phyloP scores from a whole-genome alignment of 2,797 vertebrate species.

The Denticeps clupeoides region DNA sequence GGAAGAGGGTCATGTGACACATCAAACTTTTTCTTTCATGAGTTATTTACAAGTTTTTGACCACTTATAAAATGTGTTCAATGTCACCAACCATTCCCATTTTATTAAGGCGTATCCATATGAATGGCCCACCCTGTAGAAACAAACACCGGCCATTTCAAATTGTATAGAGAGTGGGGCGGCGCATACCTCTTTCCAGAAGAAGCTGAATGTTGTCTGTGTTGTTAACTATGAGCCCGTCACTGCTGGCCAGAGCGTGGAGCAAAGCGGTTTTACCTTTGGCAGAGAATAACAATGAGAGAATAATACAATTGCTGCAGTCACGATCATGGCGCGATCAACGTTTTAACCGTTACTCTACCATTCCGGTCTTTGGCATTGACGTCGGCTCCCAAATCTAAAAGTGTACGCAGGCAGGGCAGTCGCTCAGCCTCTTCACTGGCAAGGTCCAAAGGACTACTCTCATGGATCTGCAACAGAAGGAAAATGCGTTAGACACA shows the following conservation, averaged over 20 bases:
- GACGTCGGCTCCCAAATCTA: conserved; percentile 74
- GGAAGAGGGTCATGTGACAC: too few species aligned
- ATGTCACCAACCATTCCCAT: too few species aligned
- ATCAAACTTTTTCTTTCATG: too few species aligned
- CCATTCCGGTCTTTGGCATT: conserved; percentile 79
- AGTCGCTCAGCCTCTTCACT: conserved; percentile 78
- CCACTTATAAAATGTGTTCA: too few species aligned
- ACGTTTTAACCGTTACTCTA: conserved; percentile 26
- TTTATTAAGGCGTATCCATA: too few species aligned
- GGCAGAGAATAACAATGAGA: conserved; percentile 1
- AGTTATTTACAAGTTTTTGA: too few species aligned
- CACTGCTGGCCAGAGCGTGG: conserved; percentile 80
- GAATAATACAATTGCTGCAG: not conserved
- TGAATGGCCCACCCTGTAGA: too few species aligned
- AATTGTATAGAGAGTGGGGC: too few species aligned
- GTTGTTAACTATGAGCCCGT: conserved; percentile 80
- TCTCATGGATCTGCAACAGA: conserved; percentile 77
- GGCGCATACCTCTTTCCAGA: conserved; percentile 81
- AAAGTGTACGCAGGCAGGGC: conserved; percentile 69
- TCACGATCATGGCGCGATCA: not conserved
- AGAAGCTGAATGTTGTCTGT: conserved; percentile 76
- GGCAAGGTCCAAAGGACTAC: conserved; percentile 84
- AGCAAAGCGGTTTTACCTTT: conserved; percentile 79
- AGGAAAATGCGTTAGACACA: conserved; percentile 28
- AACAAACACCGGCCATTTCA: too few species aligned